Evolutionary conservation across 1,140 invertebrate species (phyloP).

Genomic region (Cyphomyrmex costatus): DNA sequence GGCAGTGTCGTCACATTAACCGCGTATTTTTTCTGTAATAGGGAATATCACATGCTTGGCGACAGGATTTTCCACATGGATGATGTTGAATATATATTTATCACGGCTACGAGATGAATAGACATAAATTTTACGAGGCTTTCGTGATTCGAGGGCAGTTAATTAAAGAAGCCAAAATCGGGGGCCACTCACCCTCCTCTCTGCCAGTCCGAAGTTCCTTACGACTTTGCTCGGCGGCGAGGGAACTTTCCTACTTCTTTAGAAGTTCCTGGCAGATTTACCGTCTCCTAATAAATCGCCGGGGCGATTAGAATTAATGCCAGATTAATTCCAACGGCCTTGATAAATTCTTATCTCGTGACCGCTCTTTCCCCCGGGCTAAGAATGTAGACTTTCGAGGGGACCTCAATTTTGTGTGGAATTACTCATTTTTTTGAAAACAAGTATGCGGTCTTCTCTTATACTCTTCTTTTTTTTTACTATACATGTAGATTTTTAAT

Average conservation of each 20-base stretch:
- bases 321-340: conserved; percentile 77
- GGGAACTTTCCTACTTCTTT: conserved; percentile 64
- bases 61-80: conserved; percentile 31
- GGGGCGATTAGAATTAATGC: conserved; percentile 78
- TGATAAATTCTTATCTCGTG: conserved; percentile 77
- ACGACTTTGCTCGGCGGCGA: conserved; percentile 54
- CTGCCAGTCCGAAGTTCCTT: conserved; percentile 37
- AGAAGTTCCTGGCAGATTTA: conserved; percentile 71
- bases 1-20: background rate
- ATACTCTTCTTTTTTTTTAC: background rate
- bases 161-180: conserved; percentile 68
- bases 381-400: conserved; percentile 34
- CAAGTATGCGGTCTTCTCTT: background rate
- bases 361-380: conserved; percentile 42
- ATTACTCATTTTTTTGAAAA: conserved; percentile 42
- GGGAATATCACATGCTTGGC: background rate
- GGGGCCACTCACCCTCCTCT: background rate
- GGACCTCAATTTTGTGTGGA: conserved; percentile 38
- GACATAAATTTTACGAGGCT: conserved; percentile 52
- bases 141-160: conserved; percentile 39
- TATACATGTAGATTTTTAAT: background rate
- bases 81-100: conserved; percentile 56
- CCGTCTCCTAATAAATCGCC: conserved; percentile 71
- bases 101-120: conserved; percentile 26
- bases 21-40: background rate